phyloP scores from a whole-genome alignment of 1,140 invertebrate genomes.

The Ostrea edulis region DNA sequence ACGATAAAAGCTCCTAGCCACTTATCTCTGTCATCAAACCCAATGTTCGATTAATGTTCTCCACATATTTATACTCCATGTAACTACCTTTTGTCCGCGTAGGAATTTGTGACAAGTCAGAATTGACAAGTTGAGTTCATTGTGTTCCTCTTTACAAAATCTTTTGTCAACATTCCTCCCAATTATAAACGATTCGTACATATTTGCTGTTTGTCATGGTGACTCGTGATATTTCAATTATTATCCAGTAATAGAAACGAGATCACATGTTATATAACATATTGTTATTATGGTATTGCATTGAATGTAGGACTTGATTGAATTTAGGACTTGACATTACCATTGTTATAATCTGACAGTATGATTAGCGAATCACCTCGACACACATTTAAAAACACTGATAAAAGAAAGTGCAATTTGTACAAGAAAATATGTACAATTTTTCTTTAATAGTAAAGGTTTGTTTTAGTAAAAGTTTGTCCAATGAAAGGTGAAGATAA shows the following conservation, averaged over 20 bases:
- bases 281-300: no score
- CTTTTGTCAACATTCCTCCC: not conserved
- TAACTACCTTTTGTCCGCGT: not conserved
- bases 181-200: not conserved
- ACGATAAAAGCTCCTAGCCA: conserved; percentile 8
- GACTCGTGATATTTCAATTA: not conserved
- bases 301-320: no score
- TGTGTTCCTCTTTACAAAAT: not conserved
- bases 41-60: conserved; percentile 8
- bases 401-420: no score
- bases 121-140: conserved; percentile 16
- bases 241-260: not conserved
- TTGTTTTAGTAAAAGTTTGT: no score
- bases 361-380: no score
- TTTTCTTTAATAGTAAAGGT: no score
- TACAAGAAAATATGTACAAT: no score
- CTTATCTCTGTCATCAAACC: not conserved
- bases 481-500: no score
- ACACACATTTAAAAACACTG: no score
- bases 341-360: no score
- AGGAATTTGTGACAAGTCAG: not conserved
- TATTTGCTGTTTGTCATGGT: not conserved
- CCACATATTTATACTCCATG: not conserved
- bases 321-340: no score
- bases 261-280: no score